A percentile compares a stretch with the other conserved stretches of the same genome.
phyloP scores from a whole-genome alignment of 2,888 invertebrate genomes.

The Gastracanthus pulcherrimus region DNA sequence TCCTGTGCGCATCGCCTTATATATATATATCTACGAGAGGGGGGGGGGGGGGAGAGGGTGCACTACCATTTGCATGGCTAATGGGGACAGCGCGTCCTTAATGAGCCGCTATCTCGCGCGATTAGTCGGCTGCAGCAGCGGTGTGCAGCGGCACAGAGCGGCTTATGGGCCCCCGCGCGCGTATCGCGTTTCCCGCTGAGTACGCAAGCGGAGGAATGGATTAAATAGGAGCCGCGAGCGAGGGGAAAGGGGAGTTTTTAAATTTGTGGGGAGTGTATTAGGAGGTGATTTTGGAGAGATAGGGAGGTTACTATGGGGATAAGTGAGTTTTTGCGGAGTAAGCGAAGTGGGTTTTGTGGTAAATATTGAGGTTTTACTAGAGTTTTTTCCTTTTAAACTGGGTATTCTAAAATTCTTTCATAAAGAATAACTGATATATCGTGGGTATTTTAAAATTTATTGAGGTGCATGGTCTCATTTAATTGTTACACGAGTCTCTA shows the following conservation, averaged over 20 bases:
- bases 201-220: not conserved
- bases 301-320: no score
- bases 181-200: not conserved
- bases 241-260: not conserved
- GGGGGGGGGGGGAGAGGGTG: no score
- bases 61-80: slow-evolving; percentile 34
- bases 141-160: not conserved
- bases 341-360: no score
- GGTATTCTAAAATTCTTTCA: no score
- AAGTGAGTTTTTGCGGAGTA: no score
- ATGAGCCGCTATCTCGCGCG: slow-evolving; percentile 1
- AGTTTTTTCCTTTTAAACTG: no score
- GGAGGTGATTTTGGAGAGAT: not conserved
- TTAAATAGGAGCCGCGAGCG: not conserved
- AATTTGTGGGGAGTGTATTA: not conserved
- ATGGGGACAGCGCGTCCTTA: slow-evolving; percentile 1
- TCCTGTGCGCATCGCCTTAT: not conserved
- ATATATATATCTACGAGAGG: not conserved
- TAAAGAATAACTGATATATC: no score
- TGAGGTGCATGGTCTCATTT: no score
- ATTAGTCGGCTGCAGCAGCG: not conserved
- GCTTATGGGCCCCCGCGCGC: not conserved
- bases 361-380: no score
- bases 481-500: no score
- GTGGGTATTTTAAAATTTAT: no score